Percentiles rank a stretch among this genome's conserved stretches.
phyloP scores from a whole-genome alignment of 2,888 invertebrate species.

The Parthenolecanium corni region DNA sequence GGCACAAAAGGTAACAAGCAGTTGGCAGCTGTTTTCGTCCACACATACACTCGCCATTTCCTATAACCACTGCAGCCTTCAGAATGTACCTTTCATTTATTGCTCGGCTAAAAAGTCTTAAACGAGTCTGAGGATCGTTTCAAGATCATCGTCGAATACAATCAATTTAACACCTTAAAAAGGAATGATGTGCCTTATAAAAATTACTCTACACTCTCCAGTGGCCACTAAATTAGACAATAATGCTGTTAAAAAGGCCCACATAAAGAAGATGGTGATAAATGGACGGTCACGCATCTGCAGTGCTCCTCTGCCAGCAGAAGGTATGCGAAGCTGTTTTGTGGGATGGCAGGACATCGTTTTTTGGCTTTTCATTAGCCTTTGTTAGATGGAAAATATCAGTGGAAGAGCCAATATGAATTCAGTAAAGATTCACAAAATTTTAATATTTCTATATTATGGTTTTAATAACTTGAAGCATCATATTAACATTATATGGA shows the following conservation, averaged over 20 bases:
- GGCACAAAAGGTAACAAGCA: slow-evolving; percentile 10
- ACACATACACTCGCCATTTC: neutral
- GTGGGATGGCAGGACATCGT: too few relatives aligned
- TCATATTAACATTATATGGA: too few relatives aligned
- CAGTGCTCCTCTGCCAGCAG: neutral
- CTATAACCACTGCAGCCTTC: neutral
- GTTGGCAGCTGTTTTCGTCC: slow-evolving; percentile 4
- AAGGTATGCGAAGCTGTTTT: neutral
- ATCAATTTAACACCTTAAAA: slow-evolving; percentile 23
- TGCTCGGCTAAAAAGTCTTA: slow-evolving; percentile 2
- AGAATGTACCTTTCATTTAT: neutral
- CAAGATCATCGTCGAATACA: slow-evolving; percentile 6
- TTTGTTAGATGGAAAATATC: too few relatives aligned
- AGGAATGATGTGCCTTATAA: slow-evolving; percentile 10
- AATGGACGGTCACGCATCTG: neutral
- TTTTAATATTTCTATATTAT: too few relatives aligned
- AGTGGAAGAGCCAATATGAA: too few relatives aligned
- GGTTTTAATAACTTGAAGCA: too few relatives aligned
- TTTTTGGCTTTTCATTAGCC: too few relatives aligned
- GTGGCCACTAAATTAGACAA: slow-evolving; percentile 23
- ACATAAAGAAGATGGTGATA: neutral
- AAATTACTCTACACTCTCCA: slow-evolving; percentile 22
- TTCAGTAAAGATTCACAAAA: too few relatives aligned
- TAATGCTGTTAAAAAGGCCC: neutral
- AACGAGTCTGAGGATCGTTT: neutral